Base-by-base conservation (phyloP, 2,797 vertebrate species). In the Acanthopagrus latus region DNA sequence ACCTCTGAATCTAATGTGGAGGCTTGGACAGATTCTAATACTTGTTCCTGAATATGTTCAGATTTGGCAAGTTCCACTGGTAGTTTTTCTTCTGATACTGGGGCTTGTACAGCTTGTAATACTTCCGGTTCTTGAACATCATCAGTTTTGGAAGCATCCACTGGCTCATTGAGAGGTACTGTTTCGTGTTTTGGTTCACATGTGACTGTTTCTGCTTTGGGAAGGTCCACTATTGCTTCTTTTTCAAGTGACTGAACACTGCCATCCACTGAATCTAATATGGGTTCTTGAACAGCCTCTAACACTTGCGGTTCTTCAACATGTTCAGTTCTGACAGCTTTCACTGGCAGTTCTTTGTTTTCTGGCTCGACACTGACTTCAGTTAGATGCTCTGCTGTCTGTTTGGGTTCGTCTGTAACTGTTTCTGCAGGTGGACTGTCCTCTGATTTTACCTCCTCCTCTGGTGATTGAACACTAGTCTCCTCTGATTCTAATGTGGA, bases 11-110 rank as follows among this genome's bases (percentile, higher is more conserved):
- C 16, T 48, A 69, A 43, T 60, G 52, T 20, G 3, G 43, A 21
- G 65, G 23, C 27, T 77, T 81, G 74, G 27, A 76, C 47, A 85
- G 48, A 20, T 64, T 58, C 21, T 74, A n/a, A n/a, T n/a, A n/a
- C n/a, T n/a, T n/a, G 0, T 29, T 16, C 60, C 51, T 66, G 14
- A 43, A n/a, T 25, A 33, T 59, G 0, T 20, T 67, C 18, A 46
- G 33, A 27, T 70, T 55, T 46, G 13, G 5, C 7, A 18, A 12
- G 1, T 33, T 70, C 43, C 13, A 21, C 16, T 56, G 41, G 44
- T 55, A 33, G 44, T 5, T 71, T 10, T 62, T 17, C 27, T 27
- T 80, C 60, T 56, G 21, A 47, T 55, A 46, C 27, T 14, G 55
- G 20, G 65, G 51, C 51, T 67, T 82, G 64, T 54, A 67, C 58